Evolutionary conservation across 2,113 vertebrate species (phyloP).

Genomic region (Gasterosteus nipponicus): DNA sequence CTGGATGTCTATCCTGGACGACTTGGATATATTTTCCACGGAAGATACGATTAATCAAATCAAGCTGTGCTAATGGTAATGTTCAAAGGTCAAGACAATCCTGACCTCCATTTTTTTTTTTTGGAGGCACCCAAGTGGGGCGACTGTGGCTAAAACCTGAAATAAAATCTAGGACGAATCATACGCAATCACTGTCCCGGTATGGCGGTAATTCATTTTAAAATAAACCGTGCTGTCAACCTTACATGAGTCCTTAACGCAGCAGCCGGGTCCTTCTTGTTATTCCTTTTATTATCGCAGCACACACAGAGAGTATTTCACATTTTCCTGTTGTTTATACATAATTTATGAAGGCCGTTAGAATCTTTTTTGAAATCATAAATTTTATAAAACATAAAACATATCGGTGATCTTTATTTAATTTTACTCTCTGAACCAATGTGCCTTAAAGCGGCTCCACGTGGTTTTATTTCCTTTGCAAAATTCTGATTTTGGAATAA

Average conservation of each 20-base stretch:
- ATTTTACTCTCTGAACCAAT: neutral
- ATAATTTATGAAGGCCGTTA: neutral
- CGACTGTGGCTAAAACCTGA: neutral
- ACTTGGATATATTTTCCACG: neutral
- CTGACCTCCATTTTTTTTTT: neutral
- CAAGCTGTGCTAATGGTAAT: neutral
- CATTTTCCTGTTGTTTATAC: neutral
- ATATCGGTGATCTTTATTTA: neutral
- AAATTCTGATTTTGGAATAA: neutral
- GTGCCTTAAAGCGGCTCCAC: neutral
- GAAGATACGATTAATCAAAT: constrained; percentile 6
- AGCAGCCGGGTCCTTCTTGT: neutral
- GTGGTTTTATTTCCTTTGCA: neutral
- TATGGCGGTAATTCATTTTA: constrained; percentile 13
- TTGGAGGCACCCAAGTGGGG: neutral
- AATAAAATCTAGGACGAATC: neutral
- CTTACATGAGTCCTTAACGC: neutral
- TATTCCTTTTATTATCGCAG: neutral
- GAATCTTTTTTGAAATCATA: neutral
- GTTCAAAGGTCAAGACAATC: neutral
- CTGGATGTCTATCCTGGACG: constrained; percentile 10
- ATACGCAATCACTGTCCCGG: neutral
- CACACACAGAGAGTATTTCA: neutral
- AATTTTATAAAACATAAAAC: neutral
- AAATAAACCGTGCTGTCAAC: constrained; percentile 7